Evolutionary conservation across 2,797 vertebrate species (phyloP).

Genomic region (Acanthis flammea): DNA sequence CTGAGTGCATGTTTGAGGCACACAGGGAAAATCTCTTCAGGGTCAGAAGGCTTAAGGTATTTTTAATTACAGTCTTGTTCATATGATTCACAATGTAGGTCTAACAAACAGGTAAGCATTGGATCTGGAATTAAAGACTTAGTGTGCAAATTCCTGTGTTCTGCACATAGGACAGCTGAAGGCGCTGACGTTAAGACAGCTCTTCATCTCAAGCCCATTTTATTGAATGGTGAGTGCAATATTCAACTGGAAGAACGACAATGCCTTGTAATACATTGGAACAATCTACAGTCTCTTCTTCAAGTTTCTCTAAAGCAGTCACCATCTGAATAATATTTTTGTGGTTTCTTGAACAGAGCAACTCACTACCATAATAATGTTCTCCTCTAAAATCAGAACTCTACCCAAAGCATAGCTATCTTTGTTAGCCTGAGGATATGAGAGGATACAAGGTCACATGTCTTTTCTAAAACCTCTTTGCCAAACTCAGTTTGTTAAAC

Average conservation of each 20-base stretch:
- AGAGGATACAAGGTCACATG: background rate
- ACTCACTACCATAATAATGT: background rate
- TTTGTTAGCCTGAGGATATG: background rate
- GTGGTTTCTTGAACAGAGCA: background rate
- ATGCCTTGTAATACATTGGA: background rate
- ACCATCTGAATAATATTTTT: background rate
- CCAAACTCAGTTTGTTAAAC: background rate
- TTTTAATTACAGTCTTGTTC: background rate
- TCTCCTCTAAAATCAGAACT: background rate
- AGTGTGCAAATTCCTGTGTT: background rate
- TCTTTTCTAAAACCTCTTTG: background rate
- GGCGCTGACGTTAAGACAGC: background rate
- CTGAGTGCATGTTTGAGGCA: background rate
- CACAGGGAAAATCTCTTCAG: background rate
- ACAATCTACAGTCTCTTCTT: background rate
- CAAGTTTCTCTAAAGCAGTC: background rate
- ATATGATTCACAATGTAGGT: background rate
- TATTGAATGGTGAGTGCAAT: background rate
- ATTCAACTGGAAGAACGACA: fast-evolving
- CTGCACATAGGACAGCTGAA: background rate
- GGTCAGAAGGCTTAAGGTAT: background rate
- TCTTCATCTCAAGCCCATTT: background rate
- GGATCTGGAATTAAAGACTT: background rate
- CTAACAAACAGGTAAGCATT: background rate
- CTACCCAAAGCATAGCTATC: background rate